phyloP scores from a whole-genome alignment of 2,888 invertebrate genomes.

The Catocala sponsa region DNA sequence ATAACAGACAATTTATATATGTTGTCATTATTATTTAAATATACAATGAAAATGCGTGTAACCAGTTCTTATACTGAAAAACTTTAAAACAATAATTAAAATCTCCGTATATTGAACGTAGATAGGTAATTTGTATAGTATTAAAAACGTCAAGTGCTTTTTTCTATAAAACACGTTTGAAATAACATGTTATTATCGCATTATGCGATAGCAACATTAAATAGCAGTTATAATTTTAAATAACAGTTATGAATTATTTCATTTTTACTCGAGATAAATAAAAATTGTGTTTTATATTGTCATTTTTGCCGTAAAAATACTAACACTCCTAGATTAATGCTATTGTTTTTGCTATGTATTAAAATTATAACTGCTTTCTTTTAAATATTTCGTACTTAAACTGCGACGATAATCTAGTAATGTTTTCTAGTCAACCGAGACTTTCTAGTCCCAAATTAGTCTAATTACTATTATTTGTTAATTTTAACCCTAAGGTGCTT shows the following conservation, averaged over 20 bases:
- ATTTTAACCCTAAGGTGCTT: conserved; percentile 43
- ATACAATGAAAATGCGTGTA: background rate
- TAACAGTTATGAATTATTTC: background rate
- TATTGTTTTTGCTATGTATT: background rate
- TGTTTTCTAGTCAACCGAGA: conserved; percentile 35
- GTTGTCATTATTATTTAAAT: too few species aligned
- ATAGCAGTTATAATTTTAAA: conserved; percentile 38
- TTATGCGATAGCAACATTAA: conserved; percentile 24
- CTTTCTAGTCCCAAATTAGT: conserved; percentile 42
- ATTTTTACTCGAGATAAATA: too few species aligned
- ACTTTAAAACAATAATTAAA: background rate
- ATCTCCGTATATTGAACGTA: conserved; percentile 47
- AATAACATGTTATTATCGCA: conserved; percentile 28
- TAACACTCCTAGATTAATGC: too few species aligned
- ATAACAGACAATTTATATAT: too few species aligned
- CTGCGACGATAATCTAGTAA: conserved; percentile 17
- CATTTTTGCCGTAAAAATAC: too few species aligned
- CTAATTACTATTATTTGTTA: conserved; percentile 46
- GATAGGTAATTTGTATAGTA: conserved; percentile 69
- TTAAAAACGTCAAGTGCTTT: conserved; percentile 55
- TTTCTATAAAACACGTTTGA: conserved; percentile 42
- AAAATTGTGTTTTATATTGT: too few species aligned
- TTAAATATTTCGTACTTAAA: conserved; percentile 15
- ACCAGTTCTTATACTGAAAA: background rate
- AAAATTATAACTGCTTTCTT: conserved; percentile 37